Conservation (phyloP, 1,140 invertebrate species). For the Trichoplusia ni region DNA sequence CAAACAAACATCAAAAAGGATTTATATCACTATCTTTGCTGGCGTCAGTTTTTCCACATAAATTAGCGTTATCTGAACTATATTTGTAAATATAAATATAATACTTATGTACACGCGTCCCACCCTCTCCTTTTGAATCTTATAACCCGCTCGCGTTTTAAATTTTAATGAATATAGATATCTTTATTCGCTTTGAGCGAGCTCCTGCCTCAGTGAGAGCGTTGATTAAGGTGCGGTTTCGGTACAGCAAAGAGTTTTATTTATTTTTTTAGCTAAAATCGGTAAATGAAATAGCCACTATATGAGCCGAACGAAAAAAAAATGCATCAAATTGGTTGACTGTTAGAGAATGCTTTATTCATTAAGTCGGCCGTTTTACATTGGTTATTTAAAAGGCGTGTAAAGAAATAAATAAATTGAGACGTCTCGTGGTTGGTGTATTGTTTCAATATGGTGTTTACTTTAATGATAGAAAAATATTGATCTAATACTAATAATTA, state of each 20-base stretch:
- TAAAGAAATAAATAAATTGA: too few relatives aligned
- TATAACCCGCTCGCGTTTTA: conserved; percentile 61
- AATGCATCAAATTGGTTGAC: too few relatives aligned
- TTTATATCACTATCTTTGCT: too few relatives aligned
- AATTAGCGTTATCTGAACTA: conserved; percentile 23
- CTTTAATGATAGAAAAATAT: too few relatives aligned
- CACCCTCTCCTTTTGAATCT: conserved; percentile 57
- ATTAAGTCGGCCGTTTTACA: too few relatives aligned
- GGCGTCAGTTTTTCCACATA: neutral
- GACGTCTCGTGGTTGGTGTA: too few relatives aligned
- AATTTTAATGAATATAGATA: conserved; percentile 71
- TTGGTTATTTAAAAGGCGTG: too few relatives aligned
- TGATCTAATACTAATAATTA: too few relatives aligned
- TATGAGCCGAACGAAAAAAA: neutral
- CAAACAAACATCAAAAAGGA: too few relatives aligned
- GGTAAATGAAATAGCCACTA: neutral
- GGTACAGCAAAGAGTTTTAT: neutral
- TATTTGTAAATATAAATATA: neutral
- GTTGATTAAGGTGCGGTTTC: conserved; percentile 33
- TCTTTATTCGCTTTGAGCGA: conserved; percentile 59
- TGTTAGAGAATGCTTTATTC: too few relatives aligned
- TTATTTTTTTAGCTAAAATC: too few relatives aligned
- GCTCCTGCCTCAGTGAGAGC: conserved; percentile 17
- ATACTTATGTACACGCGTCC: neutral
- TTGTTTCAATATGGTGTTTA: too few relatives aligned